Evolutionary conservation across 2,797 vertebrate genomes (phyloP).

Genomic region (Leptoclinus maculatus): DNA sequence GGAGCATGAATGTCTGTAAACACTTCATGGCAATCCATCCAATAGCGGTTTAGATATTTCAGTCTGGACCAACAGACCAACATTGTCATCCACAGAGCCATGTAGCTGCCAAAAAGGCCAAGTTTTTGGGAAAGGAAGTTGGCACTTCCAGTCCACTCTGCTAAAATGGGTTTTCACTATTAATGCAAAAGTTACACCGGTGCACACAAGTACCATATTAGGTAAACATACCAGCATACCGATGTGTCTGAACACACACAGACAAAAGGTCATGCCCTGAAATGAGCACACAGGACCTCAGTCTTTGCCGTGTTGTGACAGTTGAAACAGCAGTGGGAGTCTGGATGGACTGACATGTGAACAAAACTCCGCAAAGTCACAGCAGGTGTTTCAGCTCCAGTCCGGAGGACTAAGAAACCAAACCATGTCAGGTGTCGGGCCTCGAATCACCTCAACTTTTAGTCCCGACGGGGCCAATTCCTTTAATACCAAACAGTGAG

Average conservation of each 20-base stretch:
- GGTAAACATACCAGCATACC: conserved; percentile 11
- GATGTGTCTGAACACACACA: conserved; percentile 22
- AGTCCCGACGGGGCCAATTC: conserved; percentile 38
- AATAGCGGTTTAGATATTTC: not conserved
- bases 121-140: too few species aligned
- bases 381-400: conserved; percentile 74
- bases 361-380: conserved; percentile 40
- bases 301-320: conserved; percentile 57
- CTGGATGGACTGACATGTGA: conserved; percentile 57
- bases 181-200: not conserved
- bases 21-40: not conserved
- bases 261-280: conserved; percentile 34
- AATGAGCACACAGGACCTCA: conserved; percentile 26
- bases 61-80: not conserved
- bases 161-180: not conserved
- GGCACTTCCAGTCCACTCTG: not conserved
- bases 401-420: conserved; percentile 22
- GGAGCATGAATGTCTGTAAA: not conserved
- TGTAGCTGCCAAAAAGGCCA: not conserved
- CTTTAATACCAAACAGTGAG: conserved; percentile 14
- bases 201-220: not conserved
- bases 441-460: conserved; percentile 36
- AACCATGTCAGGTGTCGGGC: conserved; percentile 57
- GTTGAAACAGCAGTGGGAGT: conserved; percentile 47
- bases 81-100: too few species aligned